Evolutionary conservation across 2,113 vertebrate species (phyloP).

Genomic region (Charadrius vociferus): DNA sequence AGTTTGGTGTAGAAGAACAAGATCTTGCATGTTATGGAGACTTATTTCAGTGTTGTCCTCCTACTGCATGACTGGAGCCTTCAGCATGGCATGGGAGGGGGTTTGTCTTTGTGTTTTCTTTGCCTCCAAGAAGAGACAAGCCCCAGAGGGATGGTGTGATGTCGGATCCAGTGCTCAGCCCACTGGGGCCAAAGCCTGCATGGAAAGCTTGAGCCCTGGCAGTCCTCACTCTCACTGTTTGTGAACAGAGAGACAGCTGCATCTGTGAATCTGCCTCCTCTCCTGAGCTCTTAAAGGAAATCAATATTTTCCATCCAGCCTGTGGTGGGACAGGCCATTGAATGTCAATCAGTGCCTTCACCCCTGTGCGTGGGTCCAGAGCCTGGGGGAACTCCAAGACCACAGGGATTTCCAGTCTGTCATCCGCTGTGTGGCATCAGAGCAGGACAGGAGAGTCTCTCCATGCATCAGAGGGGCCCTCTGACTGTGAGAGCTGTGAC

Average conservation of each 20-base stretch:
- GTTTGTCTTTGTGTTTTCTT: neutral
- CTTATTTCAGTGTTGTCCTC: neutral
- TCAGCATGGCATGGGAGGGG: neutral
- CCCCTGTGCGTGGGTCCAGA: neutral
- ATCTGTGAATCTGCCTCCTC: neutral
- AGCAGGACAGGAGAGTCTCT: neutral
- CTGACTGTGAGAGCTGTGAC: neutral
- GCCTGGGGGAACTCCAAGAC: neutral
- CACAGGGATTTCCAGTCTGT: neutral
- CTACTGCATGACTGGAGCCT: neutral
- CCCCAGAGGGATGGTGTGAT: neutral
- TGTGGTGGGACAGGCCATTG: neutral
- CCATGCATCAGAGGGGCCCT: accelerated
- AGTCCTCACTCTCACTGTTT: neutral
- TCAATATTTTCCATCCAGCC: neutral
- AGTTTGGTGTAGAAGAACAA: neutral
- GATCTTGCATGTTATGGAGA: neutral
- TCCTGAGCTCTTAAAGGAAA: neutral
- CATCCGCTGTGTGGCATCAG: accelerated
- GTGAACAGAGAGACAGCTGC: neutral
- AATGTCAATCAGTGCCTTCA: neutral
- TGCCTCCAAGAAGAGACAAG: neutral
- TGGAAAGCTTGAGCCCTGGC: neutral
- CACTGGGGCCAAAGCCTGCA: too few relatives aligned
- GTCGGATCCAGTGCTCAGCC: neutral